Conservation (phyloP, 2,113 vertebrate genomes). For the Oreochromis tanganicae region DNA sequence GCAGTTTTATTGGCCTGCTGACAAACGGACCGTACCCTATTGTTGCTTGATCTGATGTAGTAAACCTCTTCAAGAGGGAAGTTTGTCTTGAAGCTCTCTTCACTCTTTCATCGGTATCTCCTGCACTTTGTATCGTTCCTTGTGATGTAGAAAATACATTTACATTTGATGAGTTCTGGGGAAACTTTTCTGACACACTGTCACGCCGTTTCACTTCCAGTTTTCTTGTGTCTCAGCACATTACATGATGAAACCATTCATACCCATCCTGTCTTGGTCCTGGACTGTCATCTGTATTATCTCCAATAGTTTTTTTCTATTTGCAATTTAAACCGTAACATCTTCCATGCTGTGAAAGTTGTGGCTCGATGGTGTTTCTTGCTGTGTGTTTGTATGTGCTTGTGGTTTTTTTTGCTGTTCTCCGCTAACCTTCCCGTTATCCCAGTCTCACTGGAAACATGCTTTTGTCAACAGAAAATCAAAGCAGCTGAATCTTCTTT, state of each 20-base stretch:
- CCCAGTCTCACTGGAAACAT: not conserved
- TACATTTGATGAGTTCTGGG: not conserved
- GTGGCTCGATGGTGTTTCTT: not conserved
- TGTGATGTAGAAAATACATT: not conserved
- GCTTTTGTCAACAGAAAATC: slow-evolving; percentile 13
- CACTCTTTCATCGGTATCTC: not conserved
- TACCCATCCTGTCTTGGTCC: not conserved
- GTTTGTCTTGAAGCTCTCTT: not conserved
- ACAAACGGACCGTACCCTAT: not conserved
- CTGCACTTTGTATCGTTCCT: not conserved
- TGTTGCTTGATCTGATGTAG: not conserved
- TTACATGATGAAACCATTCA: not conserved
- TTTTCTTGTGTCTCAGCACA: not conserved
- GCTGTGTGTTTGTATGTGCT: not conserved
- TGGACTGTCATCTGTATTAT: not conserved
- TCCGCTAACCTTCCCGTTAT: not conserved
- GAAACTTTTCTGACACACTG: not conserved
- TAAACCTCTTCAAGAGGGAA: not conserved
- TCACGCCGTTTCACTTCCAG: not conserved
- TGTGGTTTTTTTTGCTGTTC: not conserved
- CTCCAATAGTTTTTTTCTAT: not conserved
- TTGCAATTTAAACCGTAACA: not conserved
- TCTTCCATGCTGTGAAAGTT: not conserved
- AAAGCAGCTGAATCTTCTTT: not conserved
- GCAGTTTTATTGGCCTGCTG: not conserved